Base-by-base conservation (phyloP, 2,797 vertebrate species). In the Labroides dimidiatus region DNA sequence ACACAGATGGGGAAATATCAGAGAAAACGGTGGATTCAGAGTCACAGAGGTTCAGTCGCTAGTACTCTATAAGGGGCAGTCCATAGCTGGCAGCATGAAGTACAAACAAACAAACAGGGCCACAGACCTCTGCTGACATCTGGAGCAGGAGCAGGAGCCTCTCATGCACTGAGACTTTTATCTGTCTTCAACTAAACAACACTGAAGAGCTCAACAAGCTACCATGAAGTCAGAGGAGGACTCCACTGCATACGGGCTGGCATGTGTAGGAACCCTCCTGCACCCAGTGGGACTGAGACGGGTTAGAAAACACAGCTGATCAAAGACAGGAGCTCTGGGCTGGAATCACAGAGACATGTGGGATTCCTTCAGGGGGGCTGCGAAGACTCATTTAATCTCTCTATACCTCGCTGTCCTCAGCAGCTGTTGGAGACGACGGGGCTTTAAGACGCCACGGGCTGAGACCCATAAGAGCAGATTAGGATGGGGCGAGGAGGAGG, bases 401-500 rank as follows among this genome's bases (percentile, higher is more conserved):
- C 72, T 50, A 72, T 84, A 89, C 84, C 81, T 89, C 81, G 67
- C 77, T 84, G 87, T 91, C 81, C 78, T 91, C 86, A 75, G 88
- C 92, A 92, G 90, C 88, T 91, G 92, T 82, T 90, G 80, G 72
- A 85, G 87, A 87, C 59, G 56, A 70, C 84, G 80, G 79, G 81
- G 82, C 85, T 39, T 91, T 90, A 87, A 90, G 84, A 89, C 69
- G 68, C 89, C 85, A 88, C 16, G 60, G 85, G 89, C 89, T 81
- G 82, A 87, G 82, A 81, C 86, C 84, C 80, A 84, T 89, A 87
- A 90, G 45, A 93, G 78, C 80, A 86, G 91, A 91, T 94, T 87
- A 92, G 74, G 73, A 88, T 76, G 59, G 75, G 86, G 82, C 77
- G 80, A 64, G 30, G 30, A 72, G 73, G 75, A 81, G 58, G 64